Conservation (phyloP, 1,140 invertebrate species). For the Aphaenogaster rudis region DNA sequence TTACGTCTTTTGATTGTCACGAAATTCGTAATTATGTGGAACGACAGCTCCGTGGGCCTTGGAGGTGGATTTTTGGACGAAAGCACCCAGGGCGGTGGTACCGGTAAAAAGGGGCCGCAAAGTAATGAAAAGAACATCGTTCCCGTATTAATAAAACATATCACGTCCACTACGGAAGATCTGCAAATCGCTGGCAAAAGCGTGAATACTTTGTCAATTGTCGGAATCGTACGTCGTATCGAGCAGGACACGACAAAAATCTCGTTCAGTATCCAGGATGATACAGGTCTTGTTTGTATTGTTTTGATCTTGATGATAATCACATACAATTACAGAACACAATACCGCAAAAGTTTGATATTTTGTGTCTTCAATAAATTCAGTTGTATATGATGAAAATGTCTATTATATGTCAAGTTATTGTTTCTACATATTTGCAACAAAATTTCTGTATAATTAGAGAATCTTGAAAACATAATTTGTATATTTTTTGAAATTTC, state of each 20-base stretch:
- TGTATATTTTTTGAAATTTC: background rate
- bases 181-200: slow-evolving; percentile 74
- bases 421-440: background rate
- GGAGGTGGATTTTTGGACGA: slow-evolving; percentile 79
- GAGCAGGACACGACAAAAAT: slow-evolving; percentile 81
- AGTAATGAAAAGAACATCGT: slow-evolving; percentile 70
- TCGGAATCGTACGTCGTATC: slow-evolving; percentile 78
- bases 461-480: background rate
- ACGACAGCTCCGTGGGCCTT: slow-evolving; percentile 66
- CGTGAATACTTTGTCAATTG: slow-evolving; percentile 74
- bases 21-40: slow-evolving; percentile 67
- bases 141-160: slow-evolving; percentile 80
- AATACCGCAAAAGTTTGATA: background rate
- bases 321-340: background rate
- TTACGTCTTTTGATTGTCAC: background rate
- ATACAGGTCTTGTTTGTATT: slow-evolving; percentile 79
- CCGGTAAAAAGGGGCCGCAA: slow-evolving; percentile 62
- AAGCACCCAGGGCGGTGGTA: slow-evolving; percentile 34
- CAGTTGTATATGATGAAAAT: background rate
- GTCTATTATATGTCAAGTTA: background rate
- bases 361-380: background rate
- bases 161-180: slow-evolving; percentile 71
- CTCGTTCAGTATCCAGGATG: slow-evolving; percentile 81
- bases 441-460: background rate
- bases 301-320: slow-evolving; percentile 33